A percentile compares a stretch with the other conserved stretches of the same genome.
These are phyloP conservation scores for Muraenolepis orangiensis DNA, from an alignment of 2,797 vertebrate genomes.

Conservation along the genomic window DNA sequence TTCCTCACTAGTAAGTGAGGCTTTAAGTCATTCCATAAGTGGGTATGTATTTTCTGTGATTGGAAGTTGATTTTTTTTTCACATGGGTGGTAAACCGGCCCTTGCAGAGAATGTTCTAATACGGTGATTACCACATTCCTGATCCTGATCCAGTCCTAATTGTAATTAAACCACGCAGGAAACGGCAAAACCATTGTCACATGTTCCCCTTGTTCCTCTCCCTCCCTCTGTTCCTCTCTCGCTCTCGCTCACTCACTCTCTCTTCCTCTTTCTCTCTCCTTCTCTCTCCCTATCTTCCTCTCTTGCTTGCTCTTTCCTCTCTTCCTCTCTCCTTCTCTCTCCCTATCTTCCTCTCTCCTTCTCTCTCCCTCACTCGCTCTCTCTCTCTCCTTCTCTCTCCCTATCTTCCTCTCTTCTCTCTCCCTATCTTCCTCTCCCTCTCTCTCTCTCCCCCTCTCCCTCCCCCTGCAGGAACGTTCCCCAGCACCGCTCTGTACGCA, in stretches of 20 bases:
- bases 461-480: constrained; percentile 77
- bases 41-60: background rate
- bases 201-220: too few relatives aligned
- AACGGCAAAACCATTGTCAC: background rate
- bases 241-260: too few relatives aligned
- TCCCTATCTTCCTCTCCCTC: too few relatives aligned
- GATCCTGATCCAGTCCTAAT: background rate
- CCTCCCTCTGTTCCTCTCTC: too few relatives aligned
- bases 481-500: constrained; percentile 74
- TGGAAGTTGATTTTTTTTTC: background rate
- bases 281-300: too few relatives aligned
- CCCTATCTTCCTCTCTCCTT: too few relatives aligned
- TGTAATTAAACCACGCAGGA: background rate
- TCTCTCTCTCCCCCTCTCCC: background rate
- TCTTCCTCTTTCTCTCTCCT: too few relatives aligned
- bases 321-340: too few relatives aligned
- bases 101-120: background rate
- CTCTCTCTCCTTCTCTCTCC: too few relatives aligned
- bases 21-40: background rate
- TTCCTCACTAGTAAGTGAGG: background rate
- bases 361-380: too few relatives aligned
- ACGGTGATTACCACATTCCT: background rate
- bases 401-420: too few relatives aligned
- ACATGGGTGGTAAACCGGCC: background rate
- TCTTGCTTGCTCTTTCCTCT: too few relatives aligned